phyloP scores from a whole-genome alignment of 2,888 invertebrate genomes.

The Dryadula phaetusa region DNA sequence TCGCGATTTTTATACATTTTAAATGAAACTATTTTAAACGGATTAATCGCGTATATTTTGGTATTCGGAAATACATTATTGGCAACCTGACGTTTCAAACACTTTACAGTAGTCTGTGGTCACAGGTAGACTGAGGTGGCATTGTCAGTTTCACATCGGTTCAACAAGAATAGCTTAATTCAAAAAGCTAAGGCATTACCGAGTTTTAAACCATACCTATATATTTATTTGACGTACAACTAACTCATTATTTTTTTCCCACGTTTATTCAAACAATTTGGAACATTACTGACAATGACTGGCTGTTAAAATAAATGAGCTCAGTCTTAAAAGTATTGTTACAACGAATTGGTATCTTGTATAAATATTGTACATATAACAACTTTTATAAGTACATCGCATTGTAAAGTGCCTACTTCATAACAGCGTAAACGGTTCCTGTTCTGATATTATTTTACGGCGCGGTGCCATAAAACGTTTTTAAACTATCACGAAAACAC shows the following conservation, averaged over 20 bases:
- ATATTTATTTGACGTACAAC: background rate
- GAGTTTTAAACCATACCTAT: background rate
- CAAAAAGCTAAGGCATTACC: no score
- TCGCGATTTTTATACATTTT: no score
- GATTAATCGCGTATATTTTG: no score
- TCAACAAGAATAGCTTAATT: no score
- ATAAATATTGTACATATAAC: background rate
- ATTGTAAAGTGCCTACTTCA: background rate
- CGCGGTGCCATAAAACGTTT: conserved; percentile 2
- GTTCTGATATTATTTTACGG: background rate
- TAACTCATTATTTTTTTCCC: conserved; percentile 2
- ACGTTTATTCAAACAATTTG: conserved; percentile 24
- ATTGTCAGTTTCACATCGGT: no score
- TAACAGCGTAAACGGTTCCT: background rate
- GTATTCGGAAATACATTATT: no score
- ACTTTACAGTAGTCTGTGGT: no score
- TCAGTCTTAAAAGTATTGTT: background rate
- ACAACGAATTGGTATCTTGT: background rate
- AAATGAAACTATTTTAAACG: no score
- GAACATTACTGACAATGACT: conserved; percentile 7
- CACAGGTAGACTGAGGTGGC: no score
- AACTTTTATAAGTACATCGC: background rate
- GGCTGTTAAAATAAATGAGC: background rate
- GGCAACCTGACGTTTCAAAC: no score
- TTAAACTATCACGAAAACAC: conserved; percentile 43